Evolutionary conservation across 2,888 invertebrate species (phyloP), one percentile per base, ranked within the genome.

Genomic region (Trypoxylon attenuatum): DNA sequence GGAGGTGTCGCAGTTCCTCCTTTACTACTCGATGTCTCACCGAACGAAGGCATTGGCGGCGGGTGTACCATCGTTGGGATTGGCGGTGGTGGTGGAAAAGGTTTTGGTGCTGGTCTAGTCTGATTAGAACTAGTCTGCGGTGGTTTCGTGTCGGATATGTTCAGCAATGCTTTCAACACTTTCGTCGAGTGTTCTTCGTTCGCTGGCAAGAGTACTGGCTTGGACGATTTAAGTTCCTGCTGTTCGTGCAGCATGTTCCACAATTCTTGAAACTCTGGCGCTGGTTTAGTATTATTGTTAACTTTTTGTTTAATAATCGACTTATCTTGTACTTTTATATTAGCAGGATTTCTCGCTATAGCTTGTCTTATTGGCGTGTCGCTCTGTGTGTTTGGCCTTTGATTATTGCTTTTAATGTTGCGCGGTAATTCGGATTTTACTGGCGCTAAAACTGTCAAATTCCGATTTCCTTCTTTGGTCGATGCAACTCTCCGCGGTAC

Each of bases 241-340:
- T 80, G 68, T 49, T 81, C 80, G 29, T 86, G 82, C 22, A 87
- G 67, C 47, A 87, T 86, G 42, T 85, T 85, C 88, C 88, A 88
- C 25, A 88, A 57, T 3, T 83, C 82, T 60, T 87, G 86, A 46
- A 85, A 88, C 46, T 87, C 88, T 0, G 83, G 76, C 1, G 75
- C 57, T 3, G 64, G 69, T 22, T 73, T 47, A n/a, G n/a, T n/a
- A n/a, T n/a, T n/a, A n/a, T n/a, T n/a, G n/a, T n/a, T n/a, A n/a
- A n/a, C n/a, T n/a, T n/a, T n/a, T n/a, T n/a, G n/a, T n/a, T n/a
- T n/a, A n/a, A n/a, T n/a, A n/a, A n/a, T n/a, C n/a, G n/a, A n/a
- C n/a, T n/a, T n/a, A n/a, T n/a, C n/a, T n/a, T n/a, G n/a, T n/a
- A n/a, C n/a, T n/a, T n/a, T n/a, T n/a, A n/a, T n/a, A n/a, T n/a